Evolutionary conservation across 2,113 vertebrate genomes (phyloP).

Genomic region (Oncorhynchus mykiss): DNA sequence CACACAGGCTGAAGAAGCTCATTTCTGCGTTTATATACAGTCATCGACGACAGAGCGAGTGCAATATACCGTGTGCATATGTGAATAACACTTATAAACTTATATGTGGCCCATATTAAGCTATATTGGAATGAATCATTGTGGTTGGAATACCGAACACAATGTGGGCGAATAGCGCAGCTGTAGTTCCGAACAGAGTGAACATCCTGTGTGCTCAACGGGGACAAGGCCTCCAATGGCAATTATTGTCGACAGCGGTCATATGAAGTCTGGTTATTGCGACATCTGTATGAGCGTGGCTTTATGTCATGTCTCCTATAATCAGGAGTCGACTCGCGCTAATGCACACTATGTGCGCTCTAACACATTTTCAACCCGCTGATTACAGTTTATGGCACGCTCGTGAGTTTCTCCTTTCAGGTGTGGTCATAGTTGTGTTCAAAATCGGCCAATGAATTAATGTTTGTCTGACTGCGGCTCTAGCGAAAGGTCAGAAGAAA

Average conservation of each 20-base stretch:
- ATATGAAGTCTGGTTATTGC: slow-evolving; percentile 42
- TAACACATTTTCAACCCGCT: background rate
- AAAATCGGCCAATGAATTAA: too few species aligned
- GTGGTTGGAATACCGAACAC: slow-evolving; percentile 1
- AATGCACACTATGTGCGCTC: background rate
- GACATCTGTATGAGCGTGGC: slow-evolving; percentile 56
- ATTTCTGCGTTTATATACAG: slow-evolving; percentile 23
- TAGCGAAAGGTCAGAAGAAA: too few species aligned
- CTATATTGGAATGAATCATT: background rate
- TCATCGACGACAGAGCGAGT: slow-evolving; percentile 38
- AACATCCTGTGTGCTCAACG: slow-evolving; percentile 29
- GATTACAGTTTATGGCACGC: background rate
- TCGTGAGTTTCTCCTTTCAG: background rate
- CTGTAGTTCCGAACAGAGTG: slow-evolving; percentile 14
- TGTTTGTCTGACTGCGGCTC: too few species aligned
- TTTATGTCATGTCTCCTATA: background rate
- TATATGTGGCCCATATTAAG: background rate
- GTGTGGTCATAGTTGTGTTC: too few species aligned
- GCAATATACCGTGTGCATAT: slow-evolving; percentile 17
- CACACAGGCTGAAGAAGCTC: slow-evolving; percentile 28
- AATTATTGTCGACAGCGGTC: slow-evolving; percentile 59
- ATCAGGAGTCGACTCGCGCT: background rate
- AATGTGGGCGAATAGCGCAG: slow-evolving; percentile 8
- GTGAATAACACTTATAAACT: background rate
- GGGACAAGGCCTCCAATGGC: slow-evolving; percentile 42